Conservation (phyloP, 23 tunicate species). For the Oikopleura albicans region DNA sequence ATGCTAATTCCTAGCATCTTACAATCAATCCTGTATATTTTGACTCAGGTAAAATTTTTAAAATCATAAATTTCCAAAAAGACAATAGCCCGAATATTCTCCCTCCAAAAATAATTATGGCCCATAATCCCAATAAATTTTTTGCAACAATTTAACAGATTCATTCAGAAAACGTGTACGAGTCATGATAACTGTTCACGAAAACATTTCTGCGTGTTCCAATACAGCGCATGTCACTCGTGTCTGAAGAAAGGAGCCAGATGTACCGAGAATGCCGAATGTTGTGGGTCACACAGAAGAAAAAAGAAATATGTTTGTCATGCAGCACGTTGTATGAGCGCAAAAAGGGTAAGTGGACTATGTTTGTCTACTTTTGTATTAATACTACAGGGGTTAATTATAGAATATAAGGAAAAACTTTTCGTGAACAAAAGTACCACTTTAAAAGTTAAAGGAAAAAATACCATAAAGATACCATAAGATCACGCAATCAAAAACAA, state of each 20-base stretch:
- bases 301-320: background rate
- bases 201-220: background rate
- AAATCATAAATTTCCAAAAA: no score
- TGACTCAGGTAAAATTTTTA: no score
- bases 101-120: no score
- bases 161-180: background rate
- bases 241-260: background rate
- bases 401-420: background rate
- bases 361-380: background rate
- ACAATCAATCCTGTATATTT: no score
- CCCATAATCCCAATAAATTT: no score
- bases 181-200: background rate
- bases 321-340: background rate
- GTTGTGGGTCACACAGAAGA: background rate
- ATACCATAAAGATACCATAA: no score
- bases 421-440: no score
- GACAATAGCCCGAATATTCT: no score
- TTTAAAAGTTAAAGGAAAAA: no score
- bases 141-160: background rate
- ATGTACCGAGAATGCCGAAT: background rate
- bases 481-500: no score
- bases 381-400: background rate
- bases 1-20: no score
- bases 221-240: background rate
- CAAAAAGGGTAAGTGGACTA: background rate